These are phyloP conservation scores for Apocrypta bakeri DNA, from an alignment of 1,140 invertebrate species.

Conservation along the genomic window DNA sequence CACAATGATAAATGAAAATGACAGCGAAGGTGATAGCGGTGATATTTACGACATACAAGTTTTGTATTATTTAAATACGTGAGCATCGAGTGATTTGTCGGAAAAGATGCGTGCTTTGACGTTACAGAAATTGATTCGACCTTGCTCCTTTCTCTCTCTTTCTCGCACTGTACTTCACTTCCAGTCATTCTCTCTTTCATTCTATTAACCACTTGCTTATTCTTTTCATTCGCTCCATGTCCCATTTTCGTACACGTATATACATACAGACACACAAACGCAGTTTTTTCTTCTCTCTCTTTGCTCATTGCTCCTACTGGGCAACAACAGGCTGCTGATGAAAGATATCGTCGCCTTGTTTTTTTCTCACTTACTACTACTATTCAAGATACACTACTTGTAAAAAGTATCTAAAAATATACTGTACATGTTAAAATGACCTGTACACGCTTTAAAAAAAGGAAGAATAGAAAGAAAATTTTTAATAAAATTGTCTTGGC, in stretches of 20 bases:
- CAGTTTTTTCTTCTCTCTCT: not conserved
- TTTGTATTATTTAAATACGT: not conserved
- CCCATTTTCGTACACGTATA: not conserved
- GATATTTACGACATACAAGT: conserved; percentile 20
- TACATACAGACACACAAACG: not conserved
- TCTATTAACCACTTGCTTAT: not conserved
- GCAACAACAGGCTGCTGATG: not conserved
- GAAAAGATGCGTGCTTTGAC: conserved; percentile 30
- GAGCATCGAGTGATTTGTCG: not conserved
- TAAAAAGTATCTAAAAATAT: conserved; percentile 61
- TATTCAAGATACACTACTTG: conserved; percentile 27
- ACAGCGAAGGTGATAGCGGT: conserved; percentile 3
- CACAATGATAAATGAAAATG: conserved; percentile 17
- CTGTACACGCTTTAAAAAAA: conserved; percentile 48
- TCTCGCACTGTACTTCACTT: not conserved
- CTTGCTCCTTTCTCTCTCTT: conserved; percentile 13
- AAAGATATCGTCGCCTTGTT: not conserved
- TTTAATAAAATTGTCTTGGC: conserved; percentile 14
- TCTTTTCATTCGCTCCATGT: not conserved
- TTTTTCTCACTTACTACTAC: not conserved
- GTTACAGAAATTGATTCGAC: conserved; percentile 30
- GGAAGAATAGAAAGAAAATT: conserved; percentile 16
- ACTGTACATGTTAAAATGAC: conserved; percentile 56
- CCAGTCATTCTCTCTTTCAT: not conserved
- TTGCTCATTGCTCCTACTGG: not conserved